Conservation (phyloP, 2,113 vertebrate species). For the Megaceryle maxima region DNA sequence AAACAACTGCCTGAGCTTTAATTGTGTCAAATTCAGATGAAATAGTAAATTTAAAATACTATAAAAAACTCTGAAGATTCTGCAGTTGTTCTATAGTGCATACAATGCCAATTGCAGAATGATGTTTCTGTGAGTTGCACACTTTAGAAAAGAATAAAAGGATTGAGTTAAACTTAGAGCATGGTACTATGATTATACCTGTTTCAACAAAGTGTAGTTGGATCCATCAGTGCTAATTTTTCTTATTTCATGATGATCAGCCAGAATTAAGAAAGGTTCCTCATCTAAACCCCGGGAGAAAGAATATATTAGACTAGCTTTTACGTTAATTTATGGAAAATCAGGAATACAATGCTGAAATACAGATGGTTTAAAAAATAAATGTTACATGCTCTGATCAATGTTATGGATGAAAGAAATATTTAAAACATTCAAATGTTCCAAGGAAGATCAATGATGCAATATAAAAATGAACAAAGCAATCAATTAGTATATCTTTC, state of each 20-base stretch:
- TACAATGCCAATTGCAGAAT: background rate
- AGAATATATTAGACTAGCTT: slow-evolving; percentile 58
- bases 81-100: slow-evolving; percentile 37
- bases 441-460: slow-evolving; percentile 67
- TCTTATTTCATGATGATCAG: slow-evolving; percentile 97
- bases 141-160: slow-evolving; percentile 36
- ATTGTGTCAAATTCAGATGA: background rate
- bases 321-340: slow-evolving; percentile 68
- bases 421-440: slow-evolving; percentile 70
- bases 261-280: slow-evolving; percentile 96
- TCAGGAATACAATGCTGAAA: slow-evolving; percentile 68
- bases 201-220: slow-evolving; percentile 97
- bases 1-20: slow-evolving; percentile 56
- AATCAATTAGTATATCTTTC: slow-evolving; percentile 67
- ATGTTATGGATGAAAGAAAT: slow-evolving; percentile 69
- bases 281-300: slow-evolving; percentile 83
- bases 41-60: background rate
- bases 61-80: background rate
- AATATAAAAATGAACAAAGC: slow-evolving; percentile 68
- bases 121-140: background rate
- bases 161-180: slow-evolving; percentile 50
- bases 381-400: slow-evolving; percentile 63
- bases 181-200: slow-evolving; percentile 80
- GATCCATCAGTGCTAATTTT: slow-evolving; percentile 97
- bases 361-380: slow-evolving; percentile 63